phyloP scores from a whole-genome alignment of 2,113 vertebrate genomes.

The Paramormyrops kingsleyae region DNA sequence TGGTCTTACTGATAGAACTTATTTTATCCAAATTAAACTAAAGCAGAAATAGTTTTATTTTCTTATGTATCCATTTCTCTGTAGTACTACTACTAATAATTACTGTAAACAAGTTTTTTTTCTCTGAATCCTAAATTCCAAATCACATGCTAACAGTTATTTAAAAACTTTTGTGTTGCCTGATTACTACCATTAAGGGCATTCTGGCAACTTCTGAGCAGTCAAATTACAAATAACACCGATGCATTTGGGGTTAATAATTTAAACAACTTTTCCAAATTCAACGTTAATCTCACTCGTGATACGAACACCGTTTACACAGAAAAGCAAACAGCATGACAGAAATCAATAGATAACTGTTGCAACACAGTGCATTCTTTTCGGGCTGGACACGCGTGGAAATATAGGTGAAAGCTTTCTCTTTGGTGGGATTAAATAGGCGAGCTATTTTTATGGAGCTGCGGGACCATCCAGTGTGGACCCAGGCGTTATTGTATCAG shows the following conservation, averaged over 20 bases:
- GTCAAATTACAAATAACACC: neutral
- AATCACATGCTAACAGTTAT: neutral
- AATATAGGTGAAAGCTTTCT: neutral
- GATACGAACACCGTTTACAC: neutral
- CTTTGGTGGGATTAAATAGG: neutral
- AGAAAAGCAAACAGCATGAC: neutral
- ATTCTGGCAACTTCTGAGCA: neutral
- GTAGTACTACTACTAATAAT: neutral
- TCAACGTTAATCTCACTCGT: neutral
- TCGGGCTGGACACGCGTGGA: neutral
- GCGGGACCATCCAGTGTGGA: neutral
- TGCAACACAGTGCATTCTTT: neutral
- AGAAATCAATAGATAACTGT: neutral
- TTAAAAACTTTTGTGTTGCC: neutral
- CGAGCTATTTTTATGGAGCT: neutral
- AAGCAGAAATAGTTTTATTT: neutral
- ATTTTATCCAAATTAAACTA: neutral
- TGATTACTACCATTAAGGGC: neutral
- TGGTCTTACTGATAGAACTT: neutral
- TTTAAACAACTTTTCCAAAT: neutral
- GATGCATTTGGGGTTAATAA: neutral
- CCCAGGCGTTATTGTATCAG: neutral
- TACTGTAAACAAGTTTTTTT: neutral
- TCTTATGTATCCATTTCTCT: neutral
- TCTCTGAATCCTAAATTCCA: neutral